These are phyloP conservation scores for Anguilla japonica DNA, from an alignment of 2,113 vertebrate species.

Conservation along the genomic window DNA sequence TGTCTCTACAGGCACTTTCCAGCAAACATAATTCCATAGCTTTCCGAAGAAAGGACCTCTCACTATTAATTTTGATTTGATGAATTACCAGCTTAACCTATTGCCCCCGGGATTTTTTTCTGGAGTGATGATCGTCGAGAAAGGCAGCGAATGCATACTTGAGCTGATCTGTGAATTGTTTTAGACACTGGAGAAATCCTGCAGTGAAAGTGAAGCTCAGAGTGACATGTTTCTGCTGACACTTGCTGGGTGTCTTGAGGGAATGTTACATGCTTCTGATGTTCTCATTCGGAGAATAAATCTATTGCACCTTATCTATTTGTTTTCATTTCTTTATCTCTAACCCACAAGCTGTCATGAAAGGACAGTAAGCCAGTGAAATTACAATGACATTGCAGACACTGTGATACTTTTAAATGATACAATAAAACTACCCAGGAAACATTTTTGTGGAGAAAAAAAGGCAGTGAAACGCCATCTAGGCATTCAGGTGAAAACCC, in stretches of 20 bases:
- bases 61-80: conserved; percentile 45
- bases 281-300: conserved; percentile 38
- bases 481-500: too few species aligned
- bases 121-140: background rate
- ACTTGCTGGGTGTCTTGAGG: conserved; percentile 61
- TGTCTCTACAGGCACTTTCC: conserved; percentile 63
- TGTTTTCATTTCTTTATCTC: background rate
- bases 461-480: background rate
- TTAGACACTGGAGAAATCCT: conserved; percentile 29
- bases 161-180: background rate
- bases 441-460: background rate
- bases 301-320: background rate
- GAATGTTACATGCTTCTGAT: conserved; percentile 51
- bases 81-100: conserved; percentile 41
- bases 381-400: background rate
- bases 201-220: conserved; percentile 63
- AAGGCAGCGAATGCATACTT: background rate
- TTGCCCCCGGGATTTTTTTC: conserved; percentile 7
- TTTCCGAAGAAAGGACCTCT: conserved; percentile 54
- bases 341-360: background rate
- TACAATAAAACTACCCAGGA: background rate
- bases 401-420: background rate
- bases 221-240: conserved; percentile 68
- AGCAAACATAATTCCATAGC: conserved; percentile 67
- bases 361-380: background rate